Conservation (phyloP, 2,888 invertebrate species). For the Xiphydria camelus region DNA sequence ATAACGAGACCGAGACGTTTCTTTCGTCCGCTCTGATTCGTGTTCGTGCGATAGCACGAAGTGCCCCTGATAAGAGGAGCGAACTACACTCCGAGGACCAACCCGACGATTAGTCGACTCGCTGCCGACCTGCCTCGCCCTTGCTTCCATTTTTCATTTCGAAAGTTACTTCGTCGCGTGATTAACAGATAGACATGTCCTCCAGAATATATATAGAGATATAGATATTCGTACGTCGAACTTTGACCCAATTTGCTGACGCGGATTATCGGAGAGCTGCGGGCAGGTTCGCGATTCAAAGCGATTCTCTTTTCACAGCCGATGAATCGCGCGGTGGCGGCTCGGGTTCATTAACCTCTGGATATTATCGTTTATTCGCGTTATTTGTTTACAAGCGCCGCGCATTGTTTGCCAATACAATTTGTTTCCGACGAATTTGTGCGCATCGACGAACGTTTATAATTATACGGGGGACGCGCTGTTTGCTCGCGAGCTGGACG, state of each 20-base stretch:
- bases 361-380: too few species aligned
- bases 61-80: neutral
- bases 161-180: too few species aligned
- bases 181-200: too few species aligned
- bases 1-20: too few species aligned
- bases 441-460: constrained; percentile 24
- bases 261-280: neutral
- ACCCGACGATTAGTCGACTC: neutral
- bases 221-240: neutral
- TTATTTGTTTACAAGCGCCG: constrained; percentile 7
- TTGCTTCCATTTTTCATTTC: neutral
- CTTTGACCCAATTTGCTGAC: neutral
- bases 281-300: too few species aligned
- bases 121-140: neutral
- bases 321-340: too few species aligned
- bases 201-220: neutral
- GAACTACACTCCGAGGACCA: neutral
- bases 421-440: constrained; percentile 26
- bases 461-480: too few species aligned
- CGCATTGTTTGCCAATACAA: constrained; percentile 19
- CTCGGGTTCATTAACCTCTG: too few species aligned
- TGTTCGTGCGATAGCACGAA: neutral
- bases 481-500: too few species aligned
- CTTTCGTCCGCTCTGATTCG: constrained; percentile 1
- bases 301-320: too few species aligned